A percentile compares a stretch with the other conserved stretches of the same genome.
These are phyloP conservation scores for Ormyrus pomaceus DNA, from an alignment of 2,888 invertebrate genomes.

Conservation along the genomic window DNA sequence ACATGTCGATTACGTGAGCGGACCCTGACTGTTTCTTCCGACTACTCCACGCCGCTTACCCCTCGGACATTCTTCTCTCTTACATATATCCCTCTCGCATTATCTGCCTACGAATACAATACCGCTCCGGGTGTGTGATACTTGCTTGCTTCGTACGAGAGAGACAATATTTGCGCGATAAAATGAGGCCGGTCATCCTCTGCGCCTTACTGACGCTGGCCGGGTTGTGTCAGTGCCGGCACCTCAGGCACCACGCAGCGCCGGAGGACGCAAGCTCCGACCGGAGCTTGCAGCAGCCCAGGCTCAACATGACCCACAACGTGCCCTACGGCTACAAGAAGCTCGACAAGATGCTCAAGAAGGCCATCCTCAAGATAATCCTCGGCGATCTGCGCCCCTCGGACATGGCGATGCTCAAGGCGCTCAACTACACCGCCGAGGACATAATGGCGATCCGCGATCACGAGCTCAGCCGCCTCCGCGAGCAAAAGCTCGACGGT, in stretches of 20 bases:
- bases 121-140: no score
- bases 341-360: slow-evolving; percentile 71
- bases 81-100: no score
- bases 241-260: slow-evolving; percentile 46
- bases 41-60: no score
- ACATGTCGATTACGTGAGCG: slow-evolving; percentile 51
- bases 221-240: slow-evolving; percentile 28
- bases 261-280: slow-evolving; percentile 39
- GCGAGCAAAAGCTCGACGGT: slow-evolving; percentile 58
- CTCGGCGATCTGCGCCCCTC: slow-evolving; percentile 69
- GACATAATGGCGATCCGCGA: slow-evolving; percentile 69
- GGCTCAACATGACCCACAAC: slow-evolving; percentile 35
- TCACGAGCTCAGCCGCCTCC: slow-evolving; percentile 64
- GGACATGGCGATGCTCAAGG: slow-evolving; percentile 69
- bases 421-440: slow-evolving; percentile 70
- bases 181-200: no score
- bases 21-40: no score
- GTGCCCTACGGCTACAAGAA: slow-evolving; percentile 67
- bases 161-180: no score
- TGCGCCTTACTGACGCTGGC: slow-evolving; percentile 4
- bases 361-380: slow-evolving; percentile 72
- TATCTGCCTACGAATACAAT: no score
- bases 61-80: no score
- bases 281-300: slow-evolving; percentile 44
- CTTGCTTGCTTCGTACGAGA: no score